Evolutionary conservation across 2,797 vertebrate genomes (phyloP).

Genomic region (Anguilla obscura): DNA sequence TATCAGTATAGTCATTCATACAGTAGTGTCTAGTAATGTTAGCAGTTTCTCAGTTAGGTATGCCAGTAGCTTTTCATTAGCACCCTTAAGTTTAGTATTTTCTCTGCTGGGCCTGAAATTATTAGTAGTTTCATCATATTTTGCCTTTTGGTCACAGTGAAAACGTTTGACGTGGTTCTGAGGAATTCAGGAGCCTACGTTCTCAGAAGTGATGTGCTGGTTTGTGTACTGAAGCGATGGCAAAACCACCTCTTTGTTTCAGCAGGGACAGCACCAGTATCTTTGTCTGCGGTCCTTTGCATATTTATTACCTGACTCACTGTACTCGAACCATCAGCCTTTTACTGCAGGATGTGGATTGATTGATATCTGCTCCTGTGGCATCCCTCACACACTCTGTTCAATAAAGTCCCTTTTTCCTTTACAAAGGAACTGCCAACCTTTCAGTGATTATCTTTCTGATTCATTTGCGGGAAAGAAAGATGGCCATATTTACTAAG

Average conservation of each 20-base stretch:
- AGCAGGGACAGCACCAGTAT: conserved; percentile 63
- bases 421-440: neutral
- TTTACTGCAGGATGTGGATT: neutral
- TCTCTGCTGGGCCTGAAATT: neutral
- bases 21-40: neutral
- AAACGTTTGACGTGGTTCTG: conserved; percentile 18
- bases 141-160: neutral
- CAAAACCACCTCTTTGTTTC: conserved; percentile 45
- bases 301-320: conserved; percentile 69
- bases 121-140: neutral
- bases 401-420: neutral
- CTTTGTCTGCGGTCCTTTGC: conserved; percentile 65
- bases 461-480: neutral
- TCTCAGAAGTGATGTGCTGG: conserved; percentile 19
- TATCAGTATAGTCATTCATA: neutral
- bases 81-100: neutral
- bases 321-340: conserved; percentile 36
- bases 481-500: conserved; percentile 12
- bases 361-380: conserved; percentile 20
- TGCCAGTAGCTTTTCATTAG: neutral
- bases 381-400: neutral
- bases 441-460: neutral
- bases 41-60: neutral
- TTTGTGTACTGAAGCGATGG: conserved; percentile 42
- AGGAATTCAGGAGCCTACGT: conserved; percentile 15